These are phyloP conservation scores for Periphyllus acericola DNA, from an alignment of 2,888 invertebrate genomes.

Conservation along the genomic window DNA sequence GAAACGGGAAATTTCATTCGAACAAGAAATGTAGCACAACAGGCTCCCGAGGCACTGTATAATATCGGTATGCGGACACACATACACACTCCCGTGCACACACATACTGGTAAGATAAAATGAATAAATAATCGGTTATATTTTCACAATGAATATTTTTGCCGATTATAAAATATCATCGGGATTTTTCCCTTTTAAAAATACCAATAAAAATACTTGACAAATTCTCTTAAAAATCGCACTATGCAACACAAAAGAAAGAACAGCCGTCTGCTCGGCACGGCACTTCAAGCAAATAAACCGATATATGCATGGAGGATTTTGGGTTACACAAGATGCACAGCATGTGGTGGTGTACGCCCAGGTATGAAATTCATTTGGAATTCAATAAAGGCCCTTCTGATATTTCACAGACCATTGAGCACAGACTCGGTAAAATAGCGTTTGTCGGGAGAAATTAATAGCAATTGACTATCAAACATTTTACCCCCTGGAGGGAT, in stretches of 20 bases:
- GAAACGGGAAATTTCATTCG: slow-evolving; percentile 29
- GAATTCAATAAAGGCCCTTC: slow-evolving; percentile 48
- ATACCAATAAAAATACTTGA: slow-evolving; percentile 58
- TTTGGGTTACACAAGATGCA: slow-evolving; percentile 38
- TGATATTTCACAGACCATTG: slow-evolving; percentile 55
- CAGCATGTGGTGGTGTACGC: slow-evolving; percentile 55
- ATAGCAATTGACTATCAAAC: slow-evolving; percentile 37
- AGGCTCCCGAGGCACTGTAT: slow-evolving; percentile 41
- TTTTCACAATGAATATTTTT: slow-evolving; percentile 43
- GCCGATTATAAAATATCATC: slow-evolving; percentile 30
- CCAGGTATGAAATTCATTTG: slow-evolving; percentile 58
- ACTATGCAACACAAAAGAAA: slow-evolving; percentile 12
- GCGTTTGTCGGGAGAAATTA: slow-evolving; percentile 50
- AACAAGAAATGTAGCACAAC: slow-evolving; percentile 53
- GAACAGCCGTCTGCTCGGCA: slow-evolving; percentile 25
- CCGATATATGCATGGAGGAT: slow-evolving; percentile 42
- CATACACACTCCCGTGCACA: not conserved
- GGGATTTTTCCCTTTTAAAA: slow-evolving; percentile 16
- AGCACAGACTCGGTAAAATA: slow-evolving; percentile 26
- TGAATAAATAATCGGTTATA: slow-evolving; percentile 42
- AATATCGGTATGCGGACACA: slow-evolving; percentile 49
- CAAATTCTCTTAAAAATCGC: slow-evolving; percentile 54
- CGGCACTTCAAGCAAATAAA: slow-evolving; percentile 34
- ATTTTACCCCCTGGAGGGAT: slow-evolving; percentile 1
- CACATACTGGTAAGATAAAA: not conserved